Base-by-base conservation (phyloP, 2,888 invertebrate species). In the Carterocephalus palaemon region DNA sequence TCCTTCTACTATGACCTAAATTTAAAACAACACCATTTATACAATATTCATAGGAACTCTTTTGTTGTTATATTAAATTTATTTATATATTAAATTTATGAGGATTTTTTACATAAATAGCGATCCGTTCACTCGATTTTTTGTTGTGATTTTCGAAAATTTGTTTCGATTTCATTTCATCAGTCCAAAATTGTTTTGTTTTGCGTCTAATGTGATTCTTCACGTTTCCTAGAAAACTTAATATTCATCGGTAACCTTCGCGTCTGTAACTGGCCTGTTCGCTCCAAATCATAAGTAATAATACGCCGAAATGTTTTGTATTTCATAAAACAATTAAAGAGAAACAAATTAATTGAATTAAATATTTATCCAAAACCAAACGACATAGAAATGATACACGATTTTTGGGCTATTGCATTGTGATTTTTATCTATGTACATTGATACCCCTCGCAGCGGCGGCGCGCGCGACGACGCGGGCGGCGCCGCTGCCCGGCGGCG, bases 1-100 rank as follows among this genome's bases (percentile, higher is more conserved):
- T 78, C 77, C 80, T 71, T 83, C 82, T 82, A 81, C 82, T 85
- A 85, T 78, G 82, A 83, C 79, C 86, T 85, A 85, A 85, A 84
- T 82, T 85, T 84, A 84, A 85, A 82, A 85, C 78, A 85, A 85
- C 84, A 85, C 82, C 70, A 75, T 85, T 84, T 84, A 85, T 84
- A 85, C 83, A 85, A 83, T 83, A 83, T 83, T 83, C 80, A 85
- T 86, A 86, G 86, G 86, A 85, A 86, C 86, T 86, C 82, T 82
- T 84, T 85, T 85, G 84, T 85, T 85, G 84, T 85, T 83, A 84
- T 76, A 82, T 84, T 77, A 67, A 82, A 80, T 85, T 85, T 81
- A 83, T 81, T 83, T 75, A 84, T 84, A 84, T 82, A 85, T 83
- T 83, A 81, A 81, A 70, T 81, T 80, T 78, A 82, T 77, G 82